Conservation (phyloP, 2,888 invertebrate genomes). For the Macropis europaea region DNA sequence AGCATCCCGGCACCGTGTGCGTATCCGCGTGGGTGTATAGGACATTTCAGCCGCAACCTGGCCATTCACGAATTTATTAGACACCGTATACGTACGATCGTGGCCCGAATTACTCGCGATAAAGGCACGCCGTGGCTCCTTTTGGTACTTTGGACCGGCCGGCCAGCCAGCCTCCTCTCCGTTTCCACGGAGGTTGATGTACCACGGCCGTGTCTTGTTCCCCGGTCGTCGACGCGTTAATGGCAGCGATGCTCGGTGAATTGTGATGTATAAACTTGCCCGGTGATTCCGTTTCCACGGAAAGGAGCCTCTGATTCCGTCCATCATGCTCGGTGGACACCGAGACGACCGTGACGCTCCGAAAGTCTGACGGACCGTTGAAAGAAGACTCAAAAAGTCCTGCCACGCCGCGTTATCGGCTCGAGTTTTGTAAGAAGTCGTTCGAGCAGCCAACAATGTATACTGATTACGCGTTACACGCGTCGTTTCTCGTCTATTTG, state of each 20-base stretch:
- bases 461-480: constrained; percentile 22
- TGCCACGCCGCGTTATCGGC: no score
- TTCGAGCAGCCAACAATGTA: neutral
- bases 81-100: constrained; percentile 58
- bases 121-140: constrained; percentile 51
- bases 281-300: constrained; percentile 37
- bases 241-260: constrained; percentile 43
- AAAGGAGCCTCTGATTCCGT: no score
- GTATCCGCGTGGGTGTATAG: constrained; percentile 58
- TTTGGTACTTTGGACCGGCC: constrained; percentile 36
- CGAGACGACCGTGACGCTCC: no score
- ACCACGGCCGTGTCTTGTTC: constrained; percentile 36
- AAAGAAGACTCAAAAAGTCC: no score
- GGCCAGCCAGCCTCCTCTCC: constrained; percentile 4
- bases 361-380: no score
- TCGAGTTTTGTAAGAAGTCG: neutral
- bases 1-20: neutral
- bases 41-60: constrained; percentile 53
- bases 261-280: constrained; percentile 49
- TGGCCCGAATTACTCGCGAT: constrained; percentile 63
- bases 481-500: constrained; percentile 22
- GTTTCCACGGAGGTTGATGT: constrained; percentile 48
- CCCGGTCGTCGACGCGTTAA: constrained; percentile 50
- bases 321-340: no score
- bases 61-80: constrained; percentile 65